Conservation (phyloP, 2,888 invertebrate species). For the Epirrhoe tristata region DNA sequence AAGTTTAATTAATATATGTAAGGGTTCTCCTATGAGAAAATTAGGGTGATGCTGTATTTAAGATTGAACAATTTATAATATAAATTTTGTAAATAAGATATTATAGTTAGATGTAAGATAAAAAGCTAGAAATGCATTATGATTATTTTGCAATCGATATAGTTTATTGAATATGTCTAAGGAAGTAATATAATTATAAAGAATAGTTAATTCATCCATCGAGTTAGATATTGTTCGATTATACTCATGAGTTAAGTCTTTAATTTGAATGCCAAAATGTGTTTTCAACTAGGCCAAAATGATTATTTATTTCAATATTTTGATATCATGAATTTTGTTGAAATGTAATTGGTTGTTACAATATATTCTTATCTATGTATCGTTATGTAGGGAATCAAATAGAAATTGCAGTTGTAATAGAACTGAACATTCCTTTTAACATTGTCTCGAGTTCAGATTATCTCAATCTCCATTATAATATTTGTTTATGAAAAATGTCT, state of each 20-base stretch:
- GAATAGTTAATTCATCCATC: constrained; percentile 64
- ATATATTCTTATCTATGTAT: constrained; percentile 27
- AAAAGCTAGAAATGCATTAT: constrained; percentile 78
- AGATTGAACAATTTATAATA: constrained; percentile 74
- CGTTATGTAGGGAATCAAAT: constrained; percentile 32
- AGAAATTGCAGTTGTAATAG: constrained; percentile 36
- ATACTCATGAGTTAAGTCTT: constrained; percentile 71
- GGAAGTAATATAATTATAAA: constrained; percentile 65
- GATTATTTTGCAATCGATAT: constrained; percentile 78
- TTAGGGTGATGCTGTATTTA: constrained; percentile 64
- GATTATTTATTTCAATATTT: constrained; percentile 58
- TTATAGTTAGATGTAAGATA: constrained; percentile 76
- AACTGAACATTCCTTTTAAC: constrained; percentile 60
- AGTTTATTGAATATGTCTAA: constrained; percentile 70
- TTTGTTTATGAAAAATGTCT: constrained; percentile 44
- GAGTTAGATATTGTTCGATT: constrained; percentile 68
- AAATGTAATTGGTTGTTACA: constrained; percentile 43
- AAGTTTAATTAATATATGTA: constrained; percentile 31
- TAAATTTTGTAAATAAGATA: constrained; percentile 81
- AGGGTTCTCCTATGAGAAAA: constrained; percentile 41
- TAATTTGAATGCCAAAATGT: constrained; percentile 72
- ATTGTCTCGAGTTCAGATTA: constrained; percentile 46
- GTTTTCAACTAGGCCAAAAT: constrained; percentile 70
- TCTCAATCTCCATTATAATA: constrained; percentile 29
- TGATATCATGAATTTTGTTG: constrained; percentile 45